Conservation (phyloP, 2,888 invertebrate species). For the Drosophila flavopinicola region DNA sequence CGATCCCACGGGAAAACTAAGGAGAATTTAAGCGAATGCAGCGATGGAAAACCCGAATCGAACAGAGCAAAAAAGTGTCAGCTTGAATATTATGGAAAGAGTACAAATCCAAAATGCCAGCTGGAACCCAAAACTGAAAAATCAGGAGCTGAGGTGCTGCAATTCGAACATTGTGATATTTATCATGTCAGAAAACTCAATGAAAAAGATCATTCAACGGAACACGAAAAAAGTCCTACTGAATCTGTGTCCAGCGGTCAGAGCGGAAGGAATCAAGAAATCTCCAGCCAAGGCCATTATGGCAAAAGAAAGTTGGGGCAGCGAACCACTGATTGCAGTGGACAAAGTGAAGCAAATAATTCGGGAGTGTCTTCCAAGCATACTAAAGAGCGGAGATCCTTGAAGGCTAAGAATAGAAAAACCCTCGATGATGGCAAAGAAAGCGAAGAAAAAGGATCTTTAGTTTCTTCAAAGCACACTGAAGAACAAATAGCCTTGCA, state of each 20-base stretch:
- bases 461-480: neutral
- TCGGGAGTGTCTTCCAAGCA: neutral
- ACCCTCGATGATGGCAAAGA: neutral
- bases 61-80: no score
- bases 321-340: neutral
- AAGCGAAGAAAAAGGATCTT: neutral
- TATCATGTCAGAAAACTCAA: slow-evolving; percentile 16
- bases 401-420: neutral
- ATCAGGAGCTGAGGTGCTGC: slow-evolving; percentile 9
- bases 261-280: no score
- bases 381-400: neutral
- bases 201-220: neutral
- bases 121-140: neutral
- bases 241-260: neutral
- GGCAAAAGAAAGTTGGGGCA: no score
- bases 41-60: neutral
- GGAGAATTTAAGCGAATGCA: neutral
- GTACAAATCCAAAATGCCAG: neutral
- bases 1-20: neutral
- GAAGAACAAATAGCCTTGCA: neutral
- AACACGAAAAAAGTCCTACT: neutral
- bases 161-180: slow-evolving; percentile 43
- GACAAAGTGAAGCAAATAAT: neutral
- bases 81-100: neutral
- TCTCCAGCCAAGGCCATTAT: no score